Base-by-base conservation (phyloP, 2,113 vertebrate genomes). In the Notothenia coriiceps region DNA sequence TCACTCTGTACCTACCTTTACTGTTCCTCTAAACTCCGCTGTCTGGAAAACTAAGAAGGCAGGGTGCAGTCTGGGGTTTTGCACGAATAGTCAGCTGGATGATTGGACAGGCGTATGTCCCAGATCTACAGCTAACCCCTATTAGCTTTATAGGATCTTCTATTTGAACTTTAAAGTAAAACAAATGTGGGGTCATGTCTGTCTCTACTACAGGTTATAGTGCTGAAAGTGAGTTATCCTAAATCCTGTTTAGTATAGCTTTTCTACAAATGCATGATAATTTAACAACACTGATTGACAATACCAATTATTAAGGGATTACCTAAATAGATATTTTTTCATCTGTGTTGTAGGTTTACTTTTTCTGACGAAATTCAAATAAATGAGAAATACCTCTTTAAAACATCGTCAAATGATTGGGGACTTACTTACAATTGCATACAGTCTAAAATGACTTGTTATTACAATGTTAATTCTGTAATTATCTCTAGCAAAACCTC, bases 11-110 rank as follows among this genome's bases (percentile, higher is more conserved):
- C 55, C 22, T 60, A 68, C 15, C 20, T 43, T 76, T 6, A 63
- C 6, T 47, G 70, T 69, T 83, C 70, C 75, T 66, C 65, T 79
- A 35, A 2, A 3, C 70, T 46, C 10, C 61, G 57, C 77, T 68
- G 54, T 77, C 84, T 79, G 75, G 74, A 75, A 80, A 89, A 74
- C 64, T 13, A 66, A 79, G 71, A 46, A 40, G 74, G 40, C 1
- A 73, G 63, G 40, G 25, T 64, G 70, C 20, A 65, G 63, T 35
- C 62, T 44, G 66, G 44, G 70, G 63, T 61, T 71, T 6, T 52
- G 20, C 50, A 60, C 25, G 3, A 17, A 74, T 29, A 77, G 67
- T 63, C 83, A 78, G 73, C 82, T 76, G 76, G 68, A 77, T 50
- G 75, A 40, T 62, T 78, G 22, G 50, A 64, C 40, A n/a, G 47